Evolutionary conservation across 2,113 vertebrate genomes (phyloP).

Genomic region (Dromas ardeola): DNA sequence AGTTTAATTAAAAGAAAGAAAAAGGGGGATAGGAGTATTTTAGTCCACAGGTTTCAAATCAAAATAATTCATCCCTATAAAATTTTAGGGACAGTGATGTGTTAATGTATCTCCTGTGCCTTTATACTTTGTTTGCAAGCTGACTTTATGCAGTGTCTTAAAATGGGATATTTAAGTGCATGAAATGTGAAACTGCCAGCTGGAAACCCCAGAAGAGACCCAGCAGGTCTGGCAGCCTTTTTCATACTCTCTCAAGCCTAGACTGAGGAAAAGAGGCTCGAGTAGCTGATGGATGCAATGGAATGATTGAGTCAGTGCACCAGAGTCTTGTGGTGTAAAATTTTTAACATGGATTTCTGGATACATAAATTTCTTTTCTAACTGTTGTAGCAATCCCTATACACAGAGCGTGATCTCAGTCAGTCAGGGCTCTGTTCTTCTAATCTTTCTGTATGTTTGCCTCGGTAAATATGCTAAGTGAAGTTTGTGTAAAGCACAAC

Average conservation of each 20-base stretch:
- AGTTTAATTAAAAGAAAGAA: not conserved
- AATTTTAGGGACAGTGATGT: not conserved
- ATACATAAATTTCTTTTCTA: not conserved
- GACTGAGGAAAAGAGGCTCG: not conserved
- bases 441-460: not conserved
- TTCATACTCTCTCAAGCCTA: not conserved
- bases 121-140: not conserved
- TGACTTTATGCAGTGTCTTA: not conserved
- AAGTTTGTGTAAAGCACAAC: not conserved
- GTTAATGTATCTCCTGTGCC: not conserved
- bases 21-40: not conserved
- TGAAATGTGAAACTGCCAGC: not conserved
- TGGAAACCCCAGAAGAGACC: not conserved
- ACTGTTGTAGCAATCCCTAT: not conserved
- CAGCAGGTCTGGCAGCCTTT: conserved; percentile 6
- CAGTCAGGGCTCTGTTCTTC: not conserved
- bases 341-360: not conserved
- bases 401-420: not conserved
- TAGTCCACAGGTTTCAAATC: not conserved
- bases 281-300: not conserved
- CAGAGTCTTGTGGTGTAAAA: not conserved
- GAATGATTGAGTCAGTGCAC: not conserved
- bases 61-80: not conserved
- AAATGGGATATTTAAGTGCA: not conserved
- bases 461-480: not conserved